phyloP scores from a whole-genome alignment of 2,888 invertebrate species.

The Oscheius sp. region DNA sequence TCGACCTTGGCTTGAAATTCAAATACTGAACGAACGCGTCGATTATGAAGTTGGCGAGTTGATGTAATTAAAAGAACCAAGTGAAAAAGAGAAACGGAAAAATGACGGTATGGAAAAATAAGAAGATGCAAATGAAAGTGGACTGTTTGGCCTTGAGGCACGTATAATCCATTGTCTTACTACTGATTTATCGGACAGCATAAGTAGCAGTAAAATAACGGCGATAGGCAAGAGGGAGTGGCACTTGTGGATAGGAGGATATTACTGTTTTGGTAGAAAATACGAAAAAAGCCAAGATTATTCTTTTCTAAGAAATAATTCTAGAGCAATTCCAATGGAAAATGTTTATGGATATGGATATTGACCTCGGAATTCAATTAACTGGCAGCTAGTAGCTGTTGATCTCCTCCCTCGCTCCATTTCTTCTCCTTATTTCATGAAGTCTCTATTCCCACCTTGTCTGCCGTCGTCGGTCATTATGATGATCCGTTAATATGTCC shows the following conservation, averaged over 20 bases:
- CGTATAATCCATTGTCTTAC: slow-evolving; percentile 7
- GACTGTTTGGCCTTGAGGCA: slow-evolving; percentile 13
- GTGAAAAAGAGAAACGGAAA: neutral
- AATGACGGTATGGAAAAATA: neutral
- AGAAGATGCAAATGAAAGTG: neutral
- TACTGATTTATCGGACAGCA: neutral
- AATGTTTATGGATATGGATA: neutral
- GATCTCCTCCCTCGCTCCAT: too few species aligned
- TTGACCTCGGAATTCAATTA: neutral
- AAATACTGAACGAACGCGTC: neutral
- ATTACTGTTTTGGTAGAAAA: too few species aligned
- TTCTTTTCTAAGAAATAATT: too few species aligned
- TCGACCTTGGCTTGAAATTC: neutral
- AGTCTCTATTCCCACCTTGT: neutral
- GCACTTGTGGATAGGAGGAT: too few species aligned
- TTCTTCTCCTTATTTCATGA: too few species aligned
- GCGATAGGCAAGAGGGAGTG: neutral
- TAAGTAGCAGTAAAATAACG: neutral
- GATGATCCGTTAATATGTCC: slow-evolving; percentile 14
- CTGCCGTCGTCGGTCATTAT: neutral
- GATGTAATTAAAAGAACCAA: neutral
- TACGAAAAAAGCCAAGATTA: too few species aligned
- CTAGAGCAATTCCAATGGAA: neutral
- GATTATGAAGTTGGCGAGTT: neutral
- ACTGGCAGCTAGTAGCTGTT: too few species aligned